Percentiles rank a stretch among this genome's conserved stretches.
Evolutionary conservation across 2,113 vertebrate genomes (phyloP).

Genomic region (Oxygymnocypris stewartii): DNA sequence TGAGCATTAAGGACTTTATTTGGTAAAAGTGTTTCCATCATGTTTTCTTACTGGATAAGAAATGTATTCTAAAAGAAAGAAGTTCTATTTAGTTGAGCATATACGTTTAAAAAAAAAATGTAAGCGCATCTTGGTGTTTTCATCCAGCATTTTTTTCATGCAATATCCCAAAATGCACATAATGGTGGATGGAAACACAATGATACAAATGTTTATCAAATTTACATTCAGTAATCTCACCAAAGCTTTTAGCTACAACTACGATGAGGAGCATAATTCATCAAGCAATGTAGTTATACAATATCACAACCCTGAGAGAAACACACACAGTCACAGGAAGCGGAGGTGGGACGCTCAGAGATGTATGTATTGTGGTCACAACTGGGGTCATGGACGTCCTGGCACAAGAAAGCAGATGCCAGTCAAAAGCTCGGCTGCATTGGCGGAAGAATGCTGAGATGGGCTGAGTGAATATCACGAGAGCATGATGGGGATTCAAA

Average conservation of each 20-base stretch:
- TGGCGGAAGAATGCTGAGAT: slow-evolving; percentile 54
- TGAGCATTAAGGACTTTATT: too few relatives aligned
- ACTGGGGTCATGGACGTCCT: slow-evolving; percentile 51
- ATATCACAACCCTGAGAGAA: neutral
- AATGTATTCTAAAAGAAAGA: too few relatives aligned
- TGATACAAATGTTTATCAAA: neutral
- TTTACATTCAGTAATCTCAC: neutral
- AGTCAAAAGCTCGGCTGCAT: slow-evolving; percentile 43
- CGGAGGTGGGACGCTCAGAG: slow-evolving; percentile 2
- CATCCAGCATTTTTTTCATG: too few relatives aligned
- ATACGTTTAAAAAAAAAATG: too few relatives aligned
- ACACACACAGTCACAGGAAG: slow-evolving; percentile 39
- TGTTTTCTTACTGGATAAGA: too few relatives aligned
- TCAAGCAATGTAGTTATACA: neutral
- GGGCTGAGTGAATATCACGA: slow-evolving; percentile 55
- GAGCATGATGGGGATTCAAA: slow-evolving; percentile 50
- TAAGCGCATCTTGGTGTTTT: too few relatives aligned
- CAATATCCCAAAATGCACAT: too few relatives aligned
- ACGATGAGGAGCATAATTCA: neutral
- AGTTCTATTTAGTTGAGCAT: too few relatives aligned
- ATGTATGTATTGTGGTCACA: slow-evolving; percentile 38
- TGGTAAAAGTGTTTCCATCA: too few relatives aligned
- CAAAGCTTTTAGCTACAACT: neutral
- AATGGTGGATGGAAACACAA: too few relatives aligned
- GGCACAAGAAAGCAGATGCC: slow-evolving; percentile 55